Percentiles rank a stretch among this genome's conserved stretches.
Conservation (phyloP, 2,797 vertebrate genomes). For the Chloroceryle inda region DNA sequence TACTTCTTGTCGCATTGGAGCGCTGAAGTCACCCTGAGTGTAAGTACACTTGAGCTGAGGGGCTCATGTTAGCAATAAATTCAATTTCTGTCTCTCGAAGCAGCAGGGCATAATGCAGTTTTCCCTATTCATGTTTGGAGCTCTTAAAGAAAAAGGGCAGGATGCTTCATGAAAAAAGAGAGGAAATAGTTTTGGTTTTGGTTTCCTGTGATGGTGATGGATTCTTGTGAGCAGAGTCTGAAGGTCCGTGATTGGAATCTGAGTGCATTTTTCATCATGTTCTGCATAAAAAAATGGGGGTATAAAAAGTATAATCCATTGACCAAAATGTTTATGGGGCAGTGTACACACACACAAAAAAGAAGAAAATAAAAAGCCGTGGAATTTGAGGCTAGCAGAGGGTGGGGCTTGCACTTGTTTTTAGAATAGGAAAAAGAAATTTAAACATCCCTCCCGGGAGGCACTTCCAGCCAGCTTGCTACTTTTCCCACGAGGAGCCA, state of each 20-base stretch:
- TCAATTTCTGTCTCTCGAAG: not conserved
- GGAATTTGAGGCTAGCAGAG: not conserved
- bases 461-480: not conserved
- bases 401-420: constrained; percentile 26
- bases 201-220: constrained; percentile 26
- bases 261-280: not conserved
- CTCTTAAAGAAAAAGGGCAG: constrained; percentile 17
- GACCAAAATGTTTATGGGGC: not conserved
- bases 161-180: not conserved
- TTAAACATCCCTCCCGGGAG: fast-evolving
- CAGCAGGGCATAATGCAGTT: not conserved
- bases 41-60: not conserved
- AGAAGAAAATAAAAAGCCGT: not conserved
- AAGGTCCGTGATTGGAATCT: not conserved
- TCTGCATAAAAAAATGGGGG: not conserved
- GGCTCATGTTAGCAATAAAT: not conserved
- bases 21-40: not conserved
- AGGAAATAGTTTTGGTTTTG: constrained; percentile 51
- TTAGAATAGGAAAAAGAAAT: not conserved
- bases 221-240: not conserved
- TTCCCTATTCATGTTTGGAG: not conserved
- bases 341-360: not conserved
- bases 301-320: not conserved
- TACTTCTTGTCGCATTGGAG: not conserved
- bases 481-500: not conserved